Conservation (phyloP, 2,888 invertebrate species). For the Lymantria monacha region DNA sequence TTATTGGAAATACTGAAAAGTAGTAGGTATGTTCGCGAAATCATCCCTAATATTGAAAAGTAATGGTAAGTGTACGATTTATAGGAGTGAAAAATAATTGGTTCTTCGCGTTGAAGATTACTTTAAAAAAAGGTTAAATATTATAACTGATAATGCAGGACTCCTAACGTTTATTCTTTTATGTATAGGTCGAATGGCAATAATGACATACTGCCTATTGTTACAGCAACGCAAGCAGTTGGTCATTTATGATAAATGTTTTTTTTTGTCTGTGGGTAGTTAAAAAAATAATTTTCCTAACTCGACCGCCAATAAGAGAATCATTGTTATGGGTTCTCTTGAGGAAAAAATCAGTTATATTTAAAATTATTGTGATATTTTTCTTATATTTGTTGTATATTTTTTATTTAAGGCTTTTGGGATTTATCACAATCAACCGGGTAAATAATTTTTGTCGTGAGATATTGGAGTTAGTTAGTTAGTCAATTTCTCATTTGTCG, state of each 20-base stretch:
- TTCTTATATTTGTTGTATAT: not conserved
- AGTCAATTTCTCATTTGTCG: slow-evolving; percentile 32
- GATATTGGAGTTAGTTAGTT: slow-evolving; percentile 1
- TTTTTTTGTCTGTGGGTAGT: not conserved
- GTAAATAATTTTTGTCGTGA: slow-evolving; percentile 9
- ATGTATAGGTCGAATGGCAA: not conserved
- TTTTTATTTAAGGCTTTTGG: slow-evolving; percentile 4
- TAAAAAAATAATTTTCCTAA: not conserved
- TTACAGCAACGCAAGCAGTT: too few relatives aligned
- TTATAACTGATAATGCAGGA: not conserved
- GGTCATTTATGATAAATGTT: not conserved
- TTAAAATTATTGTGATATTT: not conserved
- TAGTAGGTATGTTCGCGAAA: slow-evolving; percentile 63
- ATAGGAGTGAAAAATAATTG: slow-evolving; percentile 71
- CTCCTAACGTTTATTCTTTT: not conserved
- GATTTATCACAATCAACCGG: slow-evolving; percentile 1
- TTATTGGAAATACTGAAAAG: slow-evolving; percentile 14
- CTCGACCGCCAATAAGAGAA: not conserved
- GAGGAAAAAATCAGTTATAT: not conserved
- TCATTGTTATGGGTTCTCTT: not conserved
- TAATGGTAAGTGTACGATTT: slow-evolving; percentile 70
- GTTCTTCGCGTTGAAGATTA: slow-evolving; percentile 60
- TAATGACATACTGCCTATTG: not conserved
- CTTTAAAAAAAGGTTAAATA: slow-evolving; percentile 26
- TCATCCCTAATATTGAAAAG: slow-evolving; percentile 50